Base-by-base conservation (phyloP, 2,797 vertebrate genomes). In the Leontocebus nigricollis region DNA sequence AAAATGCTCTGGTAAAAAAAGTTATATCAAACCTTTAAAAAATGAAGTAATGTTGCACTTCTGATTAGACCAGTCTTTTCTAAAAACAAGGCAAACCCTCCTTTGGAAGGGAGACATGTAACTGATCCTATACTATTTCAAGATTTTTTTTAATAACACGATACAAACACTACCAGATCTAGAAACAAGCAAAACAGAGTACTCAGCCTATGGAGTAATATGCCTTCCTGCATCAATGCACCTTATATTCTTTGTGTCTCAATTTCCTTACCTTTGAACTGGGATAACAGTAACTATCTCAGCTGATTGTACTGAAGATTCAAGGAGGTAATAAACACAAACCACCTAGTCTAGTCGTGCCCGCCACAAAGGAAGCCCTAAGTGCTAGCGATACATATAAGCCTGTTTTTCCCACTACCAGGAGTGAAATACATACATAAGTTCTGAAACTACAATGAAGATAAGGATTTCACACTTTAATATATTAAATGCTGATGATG, bases 171-270 rank as follows among this genome's bases (percentile, higher is more conserved):
- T 88, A 90, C 50, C 17, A 59, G 46, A 90, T 84, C 17, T n/a
- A 80, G 30, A 97, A 96, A 95, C 44, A 90, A 83, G 72, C 64
- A 88, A 94, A 75, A 27, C 30, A 61, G 44, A 80, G 33, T 85
- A 88, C 39, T 90, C 30, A 22, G 61, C 39, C 82, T 86, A 88
- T 6, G 2, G 17, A 72, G 27, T 77, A 70, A 88, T 20, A 90
- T 24, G 79, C 30, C 61, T 57, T 83, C 88, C 44, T 92, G 15
- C 82, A 64, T 61, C 20, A 76, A 92, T 4, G 26, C 57, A 90
- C 2, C 33, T 88, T 46, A 5, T 15, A 87, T 87, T 93, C 44
- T 57, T 48, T 27, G 24, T 61, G 70, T 67, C 86, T 96, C 15
- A 3, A 27, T 94, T 84, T 88, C 46, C 46, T 75, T 67, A 41